A percentile compares a stretch with the other conserved stretches of the same genome.
Evolutionary conservation across 2,888 invertebrate species (phyloP).

Genomic region (Ormyrus thymus): DNA sequence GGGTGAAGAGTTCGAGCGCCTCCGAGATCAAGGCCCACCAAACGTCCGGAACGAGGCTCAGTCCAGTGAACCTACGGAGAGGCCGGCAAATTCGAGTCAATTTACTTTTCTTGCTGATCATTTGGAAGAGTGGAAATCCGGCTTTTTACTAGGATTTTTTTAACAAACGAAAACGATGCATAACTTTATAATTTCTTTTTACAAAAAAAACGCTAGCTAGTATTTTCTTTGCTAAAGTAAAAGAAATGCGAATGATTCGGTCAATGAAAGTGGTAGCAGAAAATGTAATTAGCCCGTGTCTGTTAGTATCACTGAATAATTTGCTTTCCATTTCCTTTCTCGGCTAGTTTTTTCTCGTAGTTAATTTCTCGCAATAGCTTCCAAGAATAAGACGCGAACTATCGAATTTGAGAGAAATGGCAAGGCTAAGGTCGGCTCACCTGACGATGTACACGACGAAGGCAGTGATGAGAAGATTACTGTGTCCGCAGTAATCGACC

Average conservation of each 20-base stretch:
- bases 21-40: conserved; percentile 84
- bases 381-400: too few relatives aligned
- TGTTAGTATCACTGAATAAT: too few relatives aligned
- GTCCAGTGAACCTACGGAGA: conserved; percentile 65
- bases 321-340: too few relatives aligned
- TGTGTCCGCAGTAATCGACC: conserved; percentile 89
- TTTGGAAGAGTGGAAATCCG: not conserved
- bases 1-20: conserved; percentile 84
- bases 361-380: too few relatives aligned
- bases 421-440: conserved; percentile 74
- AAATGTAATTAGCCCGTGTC: too few relatives aligned
- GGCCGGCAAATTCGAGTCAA: not conserved
- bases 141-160: not conserved
- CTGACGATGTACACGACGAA: conserved; percentile 88
- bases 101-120: not conserved
- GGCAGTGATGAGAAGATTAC: conserved; percentile 88
- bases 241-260: too few relatives aligned
- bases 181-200: too few relatives aligned
- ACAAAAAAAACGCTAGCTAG: too few relatives aligned
- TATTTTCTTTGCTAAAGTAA: too few relatives aligned
- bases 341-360: too few relatives aligned
- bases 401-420: too few relatives aligned
- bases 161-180: not conserved
- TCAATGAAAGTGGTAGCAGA: too few relatives aligned
- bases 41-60: conserved; percentile 75